Evolutionary conservation across 2,797 vertebrate species (phyloP), one percentile per base, ranked within the genome.

Genomic region (Darevskia nairensis): DNA sequence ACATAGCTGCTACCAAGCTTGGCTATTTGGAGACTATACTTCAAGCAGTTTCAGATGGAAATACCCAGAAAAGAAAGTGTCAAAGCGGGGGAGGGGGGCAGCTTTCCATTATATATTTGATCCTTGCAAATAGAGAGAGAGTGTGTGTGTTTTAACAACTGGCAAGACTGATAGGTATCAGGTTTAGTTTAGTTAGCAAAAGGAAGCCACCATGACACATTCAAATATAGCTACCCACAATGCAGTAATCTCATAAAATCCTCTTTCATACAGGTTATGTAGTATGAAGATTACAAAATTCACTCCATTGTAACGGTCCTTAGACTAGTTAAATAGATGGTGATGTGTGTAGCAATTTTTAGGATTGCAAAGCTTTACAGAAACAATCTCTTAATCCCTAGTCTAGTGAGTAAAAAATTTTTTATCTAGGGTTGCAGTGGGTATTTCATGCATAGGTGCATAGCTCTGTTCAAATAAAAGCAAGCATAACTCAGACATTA

Each of bases 91-190:
- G 10, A 1, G 83, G n/a, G n/a, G 5, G 39, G 66, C 77, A 80
- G 66, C 29, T 92, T 94, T 91, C 93, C 15, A 78, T 94, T 93
- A 64, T 92, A 90, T 86, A 90, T 87, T 90, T 93, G 88, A 93
- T 93, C 66, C 19, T 78, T 88, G 80, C 85, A 90, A 91, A 92
- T 91, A 80, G 66, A 74, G 11, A 13, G 11, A 3, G 11, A 3
- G 50, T 93, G 39, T 46, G 46, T 50, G 10, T 94, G 92, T 92
- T 92, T 91, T 91, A 91, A 94, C 80, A 92, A 94, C 80, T 89
- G 39, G 6, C 66, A 91, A 39, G 80, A 85, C 92, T 93, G 91
- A 90, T 92, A 94, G 91, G 79, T 86, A 66, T 90, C 0, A 0
- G 89, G 61, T 29, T 85, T 10, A 23, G 92, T 94, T 93, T 89